Evolutionary conservation across 2,797 vertebrate species (phyloP), one percentile per base, ranked within the genome.

Genomic region (Channallabes apus): DNA sequence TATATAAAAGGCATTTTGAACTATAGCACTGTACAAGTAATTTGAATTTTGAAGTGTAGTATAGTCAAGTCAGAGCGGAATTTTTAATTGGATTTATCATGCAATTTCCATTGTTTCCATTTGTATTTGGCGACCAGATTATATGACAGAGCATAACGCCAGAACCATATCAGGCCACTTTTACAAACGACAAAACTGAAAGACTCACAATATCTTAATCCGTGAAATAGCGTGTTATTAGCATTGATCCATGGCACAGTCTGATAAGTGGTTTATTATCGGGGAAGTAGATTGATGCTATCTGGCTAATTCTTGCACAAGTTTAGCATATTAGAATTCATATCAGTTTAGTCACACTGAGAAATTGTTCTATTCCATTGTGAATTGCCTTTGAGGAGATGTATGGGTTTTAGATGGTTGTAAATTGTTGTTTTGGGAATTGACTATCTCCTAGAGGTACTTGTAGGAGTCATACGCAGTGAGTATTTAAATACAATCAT

Each of bases 241-340:
- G 58, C 85, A 86, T 75, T 83, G 81, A 86, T 84, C 83, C 78
- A 80, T 81, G 78, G 71, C 69, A 54, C 41, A 38, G 72, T 71
- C 84, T 83, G 87, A 71, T 82, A 82, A 82, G 72, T 78, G 64
- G 78, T 71, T 84, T 88, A 84, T 32, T 86, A 78, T 82, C 54
- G 54, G 27, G 22, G 29, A 59, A 71, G 61, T 84, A 83, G 65
- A 68, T 76, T 84, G 78, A 84, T 84, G 72, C 46, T 82, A 86
- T 87, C 84, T 71, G 58, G n/a, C 29, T 75, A 77, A 83, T 82
- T 85, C 76, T 77, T 80, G 73, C 80, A 82, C 82, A 82, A 87
- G 72, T 87, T 80, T 77, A 79, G 75, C 64, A 79, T 79, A 79
- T 84, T 80, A 82, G 24, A 82, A 68, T 84, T 82, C 58, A 82